Base-by-base conservation (phyloP, 2,888 invertebrate genomes). In the Terebella lapidaria region DNA sequence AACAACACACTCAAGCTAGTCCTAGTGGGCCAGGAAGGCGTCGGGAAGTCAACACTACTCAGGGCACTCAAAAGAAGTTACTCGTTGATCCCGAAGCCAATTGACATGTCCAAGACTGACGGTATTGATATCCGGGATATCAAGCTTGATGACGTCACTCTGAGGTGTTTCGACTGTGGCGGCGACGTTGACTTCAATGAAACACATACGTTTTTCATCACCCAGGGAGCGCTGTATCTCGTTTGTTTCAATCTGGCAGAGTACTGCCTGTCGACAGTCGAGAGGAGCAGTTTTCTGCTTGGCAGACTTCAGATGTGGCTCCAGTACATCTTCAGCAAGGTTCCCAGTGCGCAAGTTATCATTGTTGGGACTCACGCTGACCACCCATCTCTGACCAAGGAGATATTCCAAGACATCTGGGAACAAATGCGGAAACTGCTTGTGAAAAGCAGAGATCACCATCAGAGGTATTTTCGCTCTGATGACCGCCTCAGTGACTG, bases 131-230 rank as follows among this genome's bases (percentile, higher is more conserved):
- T 65, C n/a, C 56, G 53, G 29, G 64, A 66, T 54, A 62, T 67
- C 27, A 29, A 60, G 5, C 52, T 67, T 53, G 63, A 60, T 20
- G 66, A 63, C 28, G 27, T 63, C 18, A 63, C 65, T 28, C 54
- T 65, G 15, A 49, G 63, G 51, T 67, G 66, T 42, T 67, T 67
- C 49, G 67, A 67, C 59, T 67, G 67, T 46, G 66, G 67, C 27
- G 67, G 67, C 5, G 64, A 66, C 57, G 67, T 65, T n/a, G 67
- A 67, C 49, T 67, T 67, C 56, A 67, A 67, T 59, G 67, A 67
- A 45, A 67, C 64, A 4, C 67, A 67, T 51, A 62, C 61, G n/a
- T 67, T 67, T 59, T 67, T 67, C 62, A 63, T 67, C 22, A 67
- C 66, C 2, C 63, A 62, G 47, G 66, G 66, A 24, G 64, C 66